These are phyloP conservation scores for Myotis vivesi DNA, from an alignment of 2,797 vertebrate species.

Conservation along the genomic window DNA sequence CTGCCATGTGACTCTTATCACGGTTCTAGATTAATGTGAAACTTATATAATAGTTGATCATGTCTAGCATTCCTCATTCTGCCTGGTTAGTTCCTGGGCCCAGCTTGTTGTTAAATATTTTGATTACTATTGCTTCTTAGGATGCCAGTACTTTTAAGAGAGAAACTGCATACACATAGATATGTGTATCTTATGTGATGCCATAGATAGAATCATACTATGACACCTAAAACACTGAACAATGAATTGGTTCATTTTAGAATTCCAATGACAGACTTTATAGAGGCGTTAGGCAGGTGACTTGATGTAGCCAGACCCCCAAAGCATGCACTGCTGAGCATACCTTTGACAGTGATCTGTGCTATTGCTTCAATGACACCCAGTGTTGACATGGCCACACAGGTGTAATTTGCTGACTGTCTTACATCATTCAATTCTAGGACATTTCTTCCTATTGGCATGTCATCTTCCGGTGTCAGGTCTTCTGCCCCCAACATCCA, in stretches of 20 bases:
- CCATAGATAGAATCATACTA: background rate
- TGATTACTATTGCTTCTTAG: background rate
- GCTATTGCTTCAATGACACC: constrained; percentile 99
- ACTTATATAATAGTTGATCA: background rate
- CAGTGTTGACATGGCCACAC: constrained; percentile 98
- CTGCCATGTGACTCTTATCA: background rate
- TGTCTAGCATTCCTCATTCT: background rate
- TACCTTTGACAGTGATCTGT: constrained; percentile 99
- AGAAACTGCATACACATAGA: background rate
- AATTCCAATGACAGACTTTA: background rate
- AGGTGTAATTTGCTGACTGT: constrained; percentile 99
- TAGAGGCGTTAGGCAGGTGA: background rate
- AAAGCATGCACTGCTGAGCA: background rate
- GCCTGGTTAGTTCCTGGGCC: background rate
- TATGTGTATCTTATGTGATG: background rate
- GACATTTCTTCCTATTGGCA: constrained; percentile 99
- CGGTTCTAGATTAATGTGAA: background rate
- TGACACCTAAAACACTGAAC: background rate
- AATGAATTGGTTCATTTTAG: background rate
- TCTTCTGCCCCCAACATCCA: constrained; percentile 99
- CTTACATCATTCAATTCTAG: constrained; percentile 98
- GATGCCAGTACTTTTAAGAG: background rate
- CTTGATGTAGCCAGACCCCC: accelerated
- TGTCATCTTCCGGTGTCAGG: constrained; percentile 98
- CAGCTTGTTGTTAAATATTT: background rate